A percentile compares a stretch with the other conserved stretches of the same genome.
phyloP scores from a whole-genome alignment of 2,888 invertebrate genomes.

The Eupeodes luniger region DNA sequence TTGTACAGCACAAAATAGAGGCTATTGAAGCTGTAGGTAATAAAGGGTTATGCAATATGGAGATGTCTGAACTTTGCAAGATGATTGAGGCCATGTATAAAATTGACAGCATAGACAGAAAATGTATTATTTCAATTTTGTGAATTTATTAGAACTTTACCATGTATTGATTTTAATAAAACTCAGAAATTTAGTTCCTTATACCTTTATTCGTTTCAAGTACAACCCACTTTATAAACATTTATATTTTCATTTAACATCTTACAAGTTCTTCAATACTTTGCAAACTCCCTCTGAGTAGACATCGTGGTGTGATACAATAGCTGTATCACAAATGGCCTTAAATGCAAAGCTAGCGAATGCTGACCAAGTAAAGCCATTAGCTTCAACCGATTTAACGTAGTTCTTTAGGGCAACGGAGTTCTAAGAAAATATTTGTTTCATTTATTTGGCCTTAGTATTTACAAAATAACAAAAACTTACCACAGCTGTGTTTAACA shows the following conservation, averaged over 20 bases:
- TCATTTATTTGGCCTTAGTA: too few species aligned
- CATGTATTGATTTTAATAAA: background rate
- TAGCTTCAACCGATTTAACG: slow-evolving; percentile 36
- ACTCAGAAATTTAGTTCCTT: background rate
- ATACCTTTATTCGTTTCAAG: slow-evolving; percentile 34
- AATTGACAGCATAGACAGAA: too few species aligned
- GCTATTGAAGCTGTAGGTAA: too few species aligned
- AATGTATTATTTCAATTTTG: too few species aligned
- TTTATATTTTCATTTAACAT: background rate
- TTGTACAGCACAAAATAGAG: too few species aligned
- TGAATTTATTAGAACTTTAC: too few species aligned
- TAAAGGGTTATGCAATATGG: too few species aligned
- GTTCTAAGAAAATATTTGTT: background rate
- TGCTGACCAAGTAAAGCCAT: slow-evolving; percentile 59
- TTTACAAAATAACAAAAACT: background rate
- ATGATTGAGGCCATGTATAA: too few species aligned
- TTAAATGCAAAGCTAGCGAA: slow-evolving; percentile 60
- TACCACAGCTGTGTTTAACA: slow-evolving; percentile 61
- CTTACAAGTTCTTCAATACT: slow-evolving; percentile 53
- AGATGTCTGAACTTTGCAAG: too few species aligned
- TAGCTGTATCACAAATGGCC: slow-evolving; percentile 64
- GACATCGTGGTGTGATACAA: slow-evolving; percentile 61
- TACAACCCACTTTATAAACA: too few species aligned
- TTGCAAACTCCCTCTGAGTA: slow-evolving; percentile 63
- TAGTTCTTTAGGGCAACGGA: slow-evolving; percentile 55